Percentiles rank a stretch among this genome's conserved stretches.
These are phyloP conservation scores for Regulus satrapa DNA, from an alignment of 2,113 vertebrate genomes.

Conservation along the genomic window DNA sequence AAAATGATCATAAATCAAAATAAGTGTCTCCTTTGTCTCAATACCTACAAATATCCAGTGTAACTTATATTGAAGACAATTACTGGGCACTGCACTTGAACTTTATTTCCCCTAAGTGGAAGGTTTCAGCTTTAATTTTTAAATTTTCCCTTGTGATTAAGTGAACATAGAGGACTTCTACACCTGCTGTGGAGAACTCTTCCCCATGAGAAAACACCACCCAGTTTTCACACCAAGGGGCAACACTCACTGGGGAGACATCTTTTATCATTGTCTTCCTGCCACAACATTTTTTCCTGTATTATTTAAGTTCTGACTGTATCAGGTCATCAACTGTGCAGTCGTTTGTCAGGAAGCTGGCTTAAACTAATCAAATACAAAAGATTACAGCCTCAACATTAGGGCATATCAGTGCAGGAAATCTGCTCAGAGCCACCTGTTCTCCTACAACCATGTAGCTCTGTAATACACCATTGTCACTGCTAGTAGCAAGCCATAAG, in stretches of 20 bases:
- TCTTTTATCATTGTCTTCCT: not conserved
- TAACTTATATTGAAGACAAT: not conserved
- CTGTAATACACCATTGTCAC: not conserved
- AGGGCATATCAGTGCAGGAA: not conserved
- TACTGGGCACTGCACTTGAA: not conserved
- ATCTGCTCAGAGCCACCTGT: not conserved
- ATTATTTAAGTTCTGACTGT: not conserved
- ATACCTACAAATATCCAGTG: not conserved
- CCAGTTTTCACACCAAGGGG: not conserved
- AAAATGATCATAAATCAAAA: not conserved
- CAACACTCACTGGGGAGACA: not conserved
- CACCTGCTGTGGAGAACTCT: not conserved
- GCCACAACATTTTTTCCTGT: not conserved
- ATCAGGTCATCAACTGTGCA: slow-evolving; percentile 9
- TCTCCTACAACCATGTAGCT: not conserved
- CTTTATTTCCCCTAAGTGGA: not conserved
- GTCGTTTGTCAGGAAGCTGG: slow-evolving; percentile 10
- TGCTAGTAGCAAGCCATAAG: not conserved
- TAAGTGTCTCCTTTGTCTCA: not conserved
- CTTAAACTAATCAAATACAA: slow-evolving; percentile 12
- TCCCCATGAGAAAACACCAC: not conserved
- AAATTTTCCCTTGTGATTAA: not conserved
- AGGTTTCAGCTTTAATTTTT: not conserved
- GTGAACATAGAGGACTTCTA: not conserved
- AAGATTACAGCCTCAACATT: not conserved